A percentile compares a stretch with the other conserved stretches of the same genome.
phyloP scores from a whole-genome alignment of 2,113 vertebrate genomes.

The Fregata magnificens region DNA sequence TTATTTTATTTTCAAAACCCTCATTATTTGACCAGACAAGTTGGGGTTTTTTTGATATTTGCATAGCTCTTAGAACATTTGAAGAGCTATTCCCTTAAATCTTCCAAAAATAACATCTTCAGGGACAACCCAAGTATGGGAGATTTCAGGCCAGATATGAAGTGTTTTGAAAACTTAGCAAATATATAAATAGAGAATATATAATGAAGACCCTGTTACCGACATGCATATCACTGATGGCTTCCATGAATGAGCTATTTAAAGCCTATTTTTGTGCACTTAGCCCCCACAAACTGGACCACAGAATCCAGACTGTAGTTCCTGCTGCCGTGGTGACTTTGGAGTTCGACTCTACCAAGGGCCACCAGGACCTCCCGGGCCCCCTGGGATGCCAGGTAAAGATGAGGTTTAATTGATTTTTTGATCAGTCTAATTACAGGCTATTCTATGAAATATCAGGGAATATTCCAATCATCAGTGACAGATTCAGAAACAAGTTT shows the following conservation, averaged over 20 bases:
- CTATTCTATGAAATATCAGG: background rate
- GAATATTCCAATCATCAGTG: background rate
- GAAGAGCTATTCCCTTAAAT: background rate
- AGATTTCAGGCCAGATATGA: background rate
- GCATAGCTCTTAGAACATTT: background rate
- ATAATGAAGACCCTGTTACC: slow-evolving; percentile 20
- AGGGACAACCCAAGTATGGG: background rate
- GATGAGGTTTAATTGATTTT: background rate
- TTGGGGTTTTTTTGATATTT: background rate
- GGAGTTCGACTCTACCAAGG: slow-evolving; percentile 79
- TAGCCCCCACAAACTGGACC: slow-evolving; percentile 74
- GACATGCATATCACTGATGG: background rate
- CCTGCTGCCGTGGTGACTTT: slow-evolving; percentile 80
- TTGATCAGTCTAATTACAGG: background rate
- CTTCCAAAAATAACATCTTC: background rate
- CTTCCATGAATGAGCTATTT: slow-evolving; percentile 2
- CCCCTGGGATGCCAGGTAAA: slow-evolving; percentile 83
- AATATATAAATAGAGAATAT: background rate
- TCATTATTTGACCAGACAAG: background rate
- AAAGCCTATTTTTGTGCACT: slow-evolving; percentile 17
- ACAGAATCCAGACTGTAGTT: slow-evolving; percentile 75
- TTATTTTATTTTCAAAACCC: background rate
- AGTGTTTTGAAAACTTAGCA: background rate
- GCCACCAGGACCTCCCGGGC: slow-evolving; percentile 76
- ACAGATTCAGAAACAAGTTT: background rate